Conservation (phyloP, 37 sponge, comb jelly and placozoan genomes). For the Chondrilla cf. caribensis region DNA sequence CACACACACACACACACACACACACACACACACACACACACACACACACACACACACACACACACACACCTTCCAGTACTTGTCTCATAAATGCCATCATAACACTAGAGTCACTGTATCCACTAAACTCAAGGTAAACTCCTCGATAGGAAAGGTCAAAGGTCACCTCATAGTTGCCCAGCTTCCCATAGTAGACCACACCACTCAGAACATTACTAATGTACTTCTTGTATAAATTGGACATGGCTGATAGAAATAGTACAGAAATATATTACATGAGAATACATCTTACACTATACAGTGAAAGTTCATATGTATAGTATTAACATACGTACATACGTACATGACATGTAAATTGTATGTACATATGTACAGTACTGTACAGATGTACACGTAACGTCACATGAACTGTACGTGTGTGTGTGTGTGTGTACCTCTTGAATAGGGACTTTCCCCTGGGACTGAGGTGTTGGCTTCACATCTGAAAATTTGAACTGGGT, state of each 20-base stretch:
- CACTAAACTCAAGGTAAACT: constrained; percentile 39
- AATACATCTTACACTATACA: not conserved
- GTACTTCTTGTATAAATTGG: constrained; percentile 12
- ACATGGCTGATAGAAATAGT: constrained; percentile 24
- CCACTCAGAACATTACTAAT: constrained; percentile 9
- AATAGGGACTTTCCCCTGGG: too few relatives aligned
- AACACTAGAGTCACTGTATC: constrained; percentile 63
- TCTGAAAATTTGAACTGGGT: constrained; percentile 46
- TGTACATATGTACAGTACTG: not conserved
- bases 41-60: not conserved
- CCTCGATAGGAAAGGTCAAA: constrained; percentile 34
- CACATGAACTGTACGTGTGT: too few relatives aligned
- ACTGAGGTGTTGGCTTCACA: constrained; percentile 26
- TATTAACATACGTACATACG: not conserved
- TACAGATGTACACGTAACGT: not conserved
- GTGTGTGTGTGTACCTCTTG: too few relatives aligned
- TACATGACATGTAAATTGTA: not conserved
- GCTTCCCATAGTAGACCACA: constrained; percentile 31
- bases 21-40: too few relatives aligned
- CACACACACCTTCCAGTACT: constrained; percentile 26
- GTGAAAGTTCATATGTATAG: not conserved
- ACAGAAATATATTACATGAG: not conserved
- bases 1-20: too few relatives aligned
- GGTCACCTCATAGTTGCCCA: constrained; percentile 29
- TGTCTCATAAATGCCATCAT: constrained; percentile 16